Evolutionary conservation across 1,140 invertebrate genomes (phyloP), one percentile per base, ranked within the genome.

Genomic region (Asobara japonica): DNA sequence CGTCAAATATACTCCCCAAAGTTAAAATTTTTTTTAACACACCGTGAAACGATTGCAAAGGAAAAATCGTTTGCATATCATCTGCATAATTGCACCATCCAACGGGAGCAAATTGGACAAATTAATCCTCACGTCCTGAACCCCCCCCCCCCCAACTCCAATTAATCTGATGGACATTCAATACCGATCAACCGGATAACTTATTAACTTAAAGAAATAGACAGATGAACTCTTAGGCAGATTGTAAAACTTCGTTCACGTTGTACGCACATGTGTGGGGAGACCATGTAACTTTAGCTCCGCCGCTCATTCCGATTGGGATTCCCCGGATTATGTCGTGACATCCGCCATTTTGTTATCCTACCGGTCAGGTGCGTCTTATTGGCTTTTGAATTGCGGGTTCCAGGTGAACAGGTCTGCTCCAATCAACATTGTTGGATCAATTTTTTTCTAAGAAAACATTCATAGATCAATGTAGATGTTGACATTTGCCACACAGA

Each of bases 231-330:
- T 80, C 78, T 83, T 87, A 87, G 84, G 82, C 85, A 86, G 82
- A 84, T 83, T 81, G 83, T 85, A 82, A 84, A 83, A 86, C 83
- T 87, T 86, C 78, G 79, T 87, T 87, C 83, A 85, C 84, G 82
- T 87, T 86, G 83, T 86, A 87, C 82, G 85, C 84, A 87, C 84
- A 86, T 84, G 84, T 87, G 86, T 87, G 86, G 86, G 86, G 86
- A 87, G 86, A 87, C 86, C 86, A 87, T 87, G 86, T 87, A 87
- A 81, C 79, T 82, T 83, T 83, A 87, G 83, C 86, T 87, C 84
- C 83, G 80, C 83, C 85, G 84, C 83, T 86, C 84, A 85, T 62
- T 56, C 77, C 77, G 76, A 41, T 65, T 72, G 72, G 31, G 41
- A 16, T n/a, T n/a, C 41, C n/a, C 41, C 18, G 8, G 5, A 3